Conservation (phyloP, 2,888 invertebrate genomes). For the Willowsia nigromaculata region DNA sequence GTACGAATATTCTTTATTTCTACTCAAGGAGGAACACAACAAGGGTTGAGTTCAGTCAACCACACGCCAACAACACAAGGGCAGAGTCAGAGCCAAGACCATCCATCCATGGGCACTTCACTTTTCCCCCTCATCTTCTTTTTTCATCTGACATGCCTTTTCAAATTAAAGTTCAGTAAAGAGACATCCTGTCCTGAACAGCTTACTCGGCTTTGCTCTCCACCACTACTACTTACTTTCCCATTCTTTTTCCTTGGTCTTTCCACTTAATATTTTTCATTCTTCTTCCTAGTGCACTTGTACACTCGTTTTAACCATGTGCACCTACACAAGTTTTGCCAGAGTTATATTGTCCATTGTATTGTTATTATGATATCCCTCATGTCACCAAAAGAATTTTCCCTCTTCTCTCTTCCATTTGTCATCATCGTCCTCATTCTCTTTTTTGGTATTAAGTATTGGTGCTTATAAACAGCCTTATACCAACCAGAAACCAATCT, state of each 20-base stretch:
- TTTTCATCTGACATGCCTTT: slow-evolving; percentile 35
- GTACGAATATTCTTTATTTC: neutral
- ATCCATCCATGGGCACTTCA: slow-evolving; percentile 34
- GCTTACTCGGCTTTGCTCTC: neutral
- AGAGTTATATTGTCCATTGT: neutral
- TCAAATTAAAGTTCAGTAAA: slow-evolving; percentile 41
- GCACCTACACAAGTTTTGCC: neutral
- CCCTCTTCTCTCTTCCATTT: neutral
- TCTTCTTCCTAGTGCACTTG: neutral
- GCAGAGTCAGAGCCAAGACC: neutral
- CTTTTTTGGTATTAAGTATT: neutral
- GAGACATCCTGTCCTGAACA: slow-evolving; percentile 36
- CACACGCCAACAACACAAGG: slow-evolving; percentile 10
- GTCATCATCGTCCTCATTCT: neutral
- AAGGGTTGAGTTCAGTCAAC: slow-evolving; percentile 5
- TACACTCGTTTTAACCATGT: neutral
- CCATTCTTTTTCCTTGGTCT: neutral
- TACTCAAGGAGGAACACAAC: neutral
- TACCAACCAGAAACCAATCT: slow-evolving; percentile 15
- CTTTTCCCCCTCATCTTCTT: neutral
- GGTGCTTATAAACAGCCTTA: neutral
- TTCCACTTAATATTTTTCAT: slow-evolving; percentile 18
- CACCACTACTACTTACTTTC: neutral
- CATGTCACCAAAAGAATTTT: neutral
- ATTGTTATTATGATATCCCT: slow-evolving; percentile 1